Conservation (phyloP, 2,888 invertebrate species). For the Pyralis farinalis region DNA sequence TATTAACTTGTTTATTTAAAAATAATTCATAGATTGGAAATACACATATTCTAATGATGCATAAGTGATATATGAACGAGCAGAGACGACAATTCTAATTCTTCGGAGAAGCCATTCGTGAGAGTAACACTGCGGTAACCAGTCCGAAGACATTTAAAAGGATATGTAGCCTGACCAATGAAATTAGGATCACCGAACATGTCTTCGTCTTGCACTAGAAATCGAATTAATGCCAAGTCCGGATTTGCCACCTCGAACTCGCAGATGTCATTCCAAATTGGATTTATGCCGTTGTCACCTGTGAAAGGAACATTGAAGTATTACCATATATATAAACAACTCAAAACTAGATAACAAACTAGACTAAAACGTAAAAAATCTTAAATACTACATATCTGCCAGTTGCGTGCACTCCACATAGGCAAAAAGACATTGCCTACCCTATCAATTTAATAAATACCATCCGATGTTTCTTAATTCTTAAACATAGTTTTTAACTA, state of each 20-base stretch:
- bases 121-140: constrained; percentile 96
- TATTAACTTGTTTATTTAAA: too few species aligned
- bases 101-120: constrained; percentile 94
- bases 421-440: too few species aligned
- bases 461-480: too few species aligned
- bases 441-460: too few species aligned
- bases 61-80: constrained; percentile 83
- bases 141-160: constrained; percentile 88
- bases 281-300: constrained; percentile 97
- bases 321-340: too few species aligned
- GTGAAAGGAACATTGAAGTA: constrained; percentile 33
- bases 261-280: constrained; percentile 94
- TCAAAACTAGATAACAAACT: too few species aligned
- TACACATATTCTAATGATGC: constrained; percentile 7
- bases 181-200: constrained; percentile 98
- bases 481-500: too few species aligned
- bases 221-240: constrained; percentile 90
- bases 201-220: constrained; percentile 96
- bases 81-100: constrained; percentile 94
- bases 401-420: too few species aligned
- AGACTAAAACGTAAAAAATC: too few species aligned
- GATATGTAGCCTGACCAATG: constrained; percentile 97
- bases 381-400: too few species aligned
- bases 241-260: constrained; percentile 92
- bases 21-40: background rate